Conservation (phyloP, 2,888 invertebrate genomes). For the Drosophila aldrichi region DNA sequence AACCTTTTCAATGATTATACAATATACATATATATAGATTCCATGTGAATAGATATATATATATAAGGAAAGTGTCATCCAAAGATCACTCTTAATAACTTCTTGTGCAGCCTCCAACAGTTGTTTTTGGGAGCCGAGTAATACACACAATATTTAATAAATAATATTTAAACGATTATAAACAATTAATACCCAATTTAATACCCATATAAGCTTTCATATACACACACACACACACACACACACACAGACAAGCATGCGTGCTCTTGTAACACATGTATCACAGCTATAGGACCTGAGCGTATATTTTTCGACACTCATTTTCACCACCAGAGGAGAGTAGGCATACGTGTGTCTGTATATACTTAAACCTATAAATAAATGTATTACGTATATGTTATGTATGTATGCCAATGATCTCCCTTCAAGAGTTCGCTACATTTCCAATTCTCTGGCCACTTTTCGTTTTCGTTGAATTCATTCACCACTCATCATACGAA, state of each 20-base stretch:
- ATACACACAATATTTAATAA: constrained; percentile 27
- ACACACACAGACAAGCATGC: constrained; percentile 12
- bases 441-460: not conserved
- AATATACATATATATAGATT: not conserved
- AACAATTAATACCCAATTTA: constrained; percentile 36
- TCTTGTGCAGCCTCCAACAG: constrained; percentile 35
- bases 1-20: constrained; percentile 37
- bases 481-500: not conserved
- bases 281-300: constrained; percentile 54
- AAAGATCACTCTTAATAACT: constrained; percentile 26
- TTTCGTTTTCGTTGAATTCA: constrained; percentile 4
- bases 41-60: not conserved
- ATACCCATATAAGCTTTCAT: constrained; percentile 39
- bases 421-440: not conserved
- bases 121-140: constrained; percentile 27
- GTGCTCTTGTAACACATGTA: constrained; percentile 22
- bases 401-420: constrained; percentile 3
- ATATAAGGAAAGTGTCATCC: constrained; percentile 32
- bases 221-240: constrained; percentile 21
- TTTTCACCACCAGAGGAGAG: constrained; percentile 32
- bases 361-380: constrained; percentile 11
- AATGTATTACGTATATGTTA: constrained; percentile 8
- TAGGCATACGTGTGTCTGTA: constrained; percentile 7
- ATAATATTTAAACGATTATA: constrained; percentile 14
- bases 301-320: constrained; percentile 68